A percentile compares a stretch with the other conserved stretches of the same genome.
Evolutionary conservation across 2,888 invertebrate species (phyloP).

Genomic region (Stenoptilia bipunctidactyla): DNA sequence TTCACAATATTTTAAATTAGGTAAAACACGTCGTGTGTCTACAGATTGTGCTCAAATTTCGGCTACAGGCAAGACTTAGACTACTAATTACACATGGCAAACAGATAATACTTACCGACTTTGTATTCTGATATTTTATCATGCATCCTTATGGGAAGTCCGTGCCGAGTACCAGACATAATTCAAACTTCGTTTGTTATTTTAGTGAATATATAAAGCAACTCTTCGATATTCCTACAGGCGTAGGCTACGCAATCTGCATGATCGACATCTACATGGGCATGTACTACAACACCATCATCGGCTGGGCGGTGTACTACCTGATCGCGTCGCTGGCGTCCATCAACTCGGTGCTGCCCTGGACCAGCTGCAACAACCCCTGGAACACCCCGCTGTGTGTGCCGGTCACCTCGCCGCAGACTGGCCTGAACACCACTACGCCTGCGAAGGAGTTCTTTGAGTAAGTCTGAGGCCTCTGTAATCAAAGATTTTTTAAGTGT

Average conservation of each 20-base stretch:
- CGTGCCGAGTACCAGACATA: no score
- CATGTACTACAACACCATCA: constrained; percentile 98
- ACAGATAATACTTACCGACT: no score
- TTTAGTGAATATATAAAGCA: no score
- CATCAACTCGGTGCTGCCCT: constrained; percentile 84
- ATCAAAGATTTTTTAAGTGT: no score
- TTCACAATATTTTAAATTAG: no score
- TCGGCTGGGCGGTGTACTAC: constrained; percentile 96
- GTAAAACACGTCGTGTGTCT: no score
- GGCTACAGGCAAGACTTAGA: no score
- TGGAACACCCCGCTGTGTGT: constrained; percentile 89
- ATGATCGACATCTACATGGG: constrained; percentile 95
- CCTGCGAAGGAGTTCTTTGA: constrained; percentile 92
- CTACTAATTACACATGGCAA: no score
- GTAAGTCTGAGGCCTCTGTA: constrained; percentile 76
- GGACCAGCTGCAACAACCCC: constrained; percentile 87
- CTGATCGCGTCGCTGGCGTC: constrained; percentile 86
- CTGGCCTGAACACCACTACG: constrained; percentile 74
- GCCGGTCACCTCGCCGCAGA: constrained; percentile 70
- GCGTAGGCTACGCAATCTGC: constrained; percentile 96
- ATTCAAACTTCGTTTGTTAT: no score
- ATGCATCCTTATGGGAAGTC: no score
- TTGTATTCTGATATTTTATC: no score
- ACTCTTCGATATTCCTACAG: constrained; percentile 53
- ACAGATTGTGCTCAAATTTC: no score